Base-by-base conservation (phyloP, 2,113 vertebrate species). In the Serinus canaria region DNA sequence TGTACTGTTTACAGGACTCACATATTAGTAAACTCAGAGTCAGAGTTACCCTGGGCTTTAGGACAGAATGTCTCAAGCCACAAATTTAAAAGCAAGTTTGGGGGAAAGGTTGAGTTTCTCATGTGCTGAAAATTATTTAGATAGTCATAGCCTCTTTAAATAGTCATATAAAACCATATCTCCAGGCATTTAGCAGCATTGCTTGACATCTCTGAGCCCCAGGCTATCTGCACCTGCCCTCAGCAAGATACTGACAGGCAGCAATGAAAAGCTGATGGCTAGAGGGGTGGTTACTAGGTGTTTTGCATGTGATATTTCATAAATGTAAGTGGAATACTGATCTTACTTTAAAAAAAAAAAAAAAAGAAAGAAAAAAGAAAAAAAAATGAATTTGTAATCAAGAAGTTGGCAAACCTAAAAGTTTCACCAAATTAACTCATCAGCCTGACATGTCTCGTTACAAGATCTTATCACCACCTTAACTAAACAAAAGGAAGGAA, bases 151-250 rank as follows among this genome's bases (percentile, higher is more conserved):
- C 16, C 37, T 87, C 69, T 60, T 83, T 24, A 90, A 25, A 44
- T 2, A 83, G 60, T 56, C 68, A 49, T 68, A 94, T 33, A 94
- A 93, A 94, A 92, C 37, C 31, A 0, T 47, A 67, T 87, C 88
- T 94, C 27, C 59, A 84, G 87, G 89, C 94, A 78, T 30, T 95
- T 88, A 63, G 55, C 33, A 67, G 59, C 75, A 86, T 21, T 80
- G 87, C 84, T 87, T 81, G 86, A 69, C 77, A 88, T 60, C 79
- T 63, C 5, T 19, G 47, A 88, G 91, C 84, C 82, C 83, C 87
- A 64, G 92, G 91, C 70, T 79, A 87, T 21, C 60, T 92, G 84
- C 92, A 95, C 81, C 95, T 93, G 94, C 92, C 90, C 77, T 93
- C 85, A 89, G 89, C 77, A 58, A 67, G 72, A 91, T 47, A 74